Evolutionary conservation across 2,888 invertebrate species (phyloP).

Genomic region (Agonum fuliginosum): DNA sequence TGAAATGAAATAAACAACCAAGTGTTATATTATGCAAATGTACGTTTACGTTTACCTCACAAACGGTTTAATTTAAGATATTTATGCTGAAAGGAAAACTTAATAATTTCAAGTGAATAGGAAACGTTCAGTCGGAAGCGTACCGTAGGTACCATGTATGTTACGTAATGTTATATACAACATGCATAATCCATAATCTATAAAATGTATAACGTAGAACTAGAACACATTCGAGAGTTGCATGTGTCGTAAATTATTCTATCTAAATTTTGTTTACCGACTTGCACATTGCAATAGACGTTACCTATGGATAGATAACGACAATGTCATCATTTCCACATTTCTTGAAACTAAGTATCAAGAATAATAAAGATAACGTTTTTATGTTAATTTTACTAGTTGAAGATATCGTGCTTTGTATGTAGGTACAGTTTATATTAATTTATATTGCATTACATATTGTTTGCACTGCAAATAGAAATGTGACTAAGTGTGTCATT

Average conservation of each 20-base stretch:
- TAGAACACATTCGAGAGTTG: not conserved
- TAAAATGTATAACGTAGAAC: not conserved
- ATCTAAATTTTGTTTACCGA: slow-evolving; percentile 16
- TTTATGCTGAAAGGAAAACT: not conserved
- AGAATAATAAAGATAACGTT: not conserved
- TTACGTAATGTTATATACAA: not conserved
- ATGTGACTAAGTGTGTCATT: no score
- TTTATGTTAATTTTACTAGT: not conserved
- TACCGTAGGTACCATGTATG: not conserved
- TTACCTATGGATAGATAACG: not conserved
- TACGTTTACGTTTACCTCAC: not conserved
- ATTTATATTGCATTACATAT: no score
- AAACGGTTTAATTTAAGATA: not conserved
- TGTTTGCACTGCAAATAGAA: no score
- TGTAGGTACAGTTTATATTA: not conserved
- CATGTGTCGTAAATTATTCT: slow-evolving; percentile 15
- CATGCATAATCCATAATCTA: not conserved
- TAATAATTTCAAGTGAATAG: not conserved
- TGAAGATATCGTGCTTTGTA: no score
- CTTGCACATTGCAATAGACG: slow-evolving; percentile 1
- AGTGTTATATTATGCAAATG: not conserved
- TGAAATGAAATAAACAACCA: no score
- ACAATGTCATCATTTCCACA: not conserved
- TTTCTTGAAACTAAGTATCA: not conserved
- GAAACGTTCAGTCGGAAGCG: not conserved